Conservation (phyloP, 2,888 invertebrate species). For the Timema podura region DNA sequence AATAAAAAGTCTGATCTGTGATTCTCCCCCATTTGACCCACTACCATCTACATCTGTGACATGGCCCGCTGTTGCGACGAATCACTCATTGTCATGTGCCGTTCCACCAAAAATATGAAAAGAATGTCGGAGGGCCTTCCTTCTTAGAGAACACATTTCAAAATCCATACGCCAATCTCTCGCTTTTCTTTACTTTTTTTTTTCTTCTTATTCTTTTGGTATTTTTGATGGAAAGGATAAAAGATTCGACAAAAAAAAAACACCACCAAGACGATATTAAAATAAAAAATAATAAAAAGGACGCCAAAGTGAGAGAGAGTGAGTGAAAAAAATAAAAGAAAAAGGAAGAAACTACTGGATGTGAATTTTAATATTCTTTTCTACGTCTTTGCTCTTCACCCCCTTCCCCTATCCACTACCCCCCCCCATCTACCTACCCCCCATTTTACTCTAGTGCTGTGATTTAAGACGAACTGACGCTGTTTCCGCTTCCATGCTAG, state of each 20-base stretch:
- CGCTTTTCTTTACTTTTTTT: neutral
- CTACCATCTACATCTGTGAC: too few species aligned
- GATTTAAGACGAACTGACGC: slow-evolving; percentile 12
- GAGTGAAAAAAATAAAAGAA: neutral
- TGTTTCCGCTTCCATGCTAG: too few species aligned
- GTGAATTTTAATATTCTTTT: slow-evolving; percentile 17
- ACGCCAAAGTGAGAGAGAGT: neutral
- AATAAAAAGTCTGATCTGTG: too few species aligned
- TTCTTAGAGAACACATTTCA: neutral
- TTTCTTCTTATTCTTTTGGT: slow-evolving; percentile 9
- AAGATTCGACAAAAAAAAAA: neutral
- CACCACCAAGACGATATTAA: slow-evolving; percentile 7
- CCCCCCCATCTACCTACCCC: too few species aligned
- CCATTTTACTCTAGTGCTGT: neutral
- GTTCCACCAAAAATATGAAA: too few species aligned
- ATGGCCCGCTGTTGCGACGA: too few species aligned
- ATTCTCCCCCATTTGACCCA: too few species aligned
- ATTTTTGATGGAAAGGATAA: slow-evolving; percentile 13
- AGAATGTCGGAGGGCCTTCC: too few species aligned
- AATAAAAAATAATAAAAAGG: slow-evolving; percentile 13
- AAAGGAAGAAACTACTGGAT: slow-evolving; percentile 5
- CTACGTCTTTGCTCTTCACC: slow-evolving; percentile 13
- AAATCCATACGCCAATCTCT: slow-evolving; percentile 17
- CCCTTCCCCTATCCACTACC: neutral
- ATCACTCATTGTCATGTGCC: too few species aligned